These are phyloP conservation scores for Mesorhabditis spiculigera DNA, from an alignment of 2,888 invertebrate species.

Conservation along the genomic window DNA sequence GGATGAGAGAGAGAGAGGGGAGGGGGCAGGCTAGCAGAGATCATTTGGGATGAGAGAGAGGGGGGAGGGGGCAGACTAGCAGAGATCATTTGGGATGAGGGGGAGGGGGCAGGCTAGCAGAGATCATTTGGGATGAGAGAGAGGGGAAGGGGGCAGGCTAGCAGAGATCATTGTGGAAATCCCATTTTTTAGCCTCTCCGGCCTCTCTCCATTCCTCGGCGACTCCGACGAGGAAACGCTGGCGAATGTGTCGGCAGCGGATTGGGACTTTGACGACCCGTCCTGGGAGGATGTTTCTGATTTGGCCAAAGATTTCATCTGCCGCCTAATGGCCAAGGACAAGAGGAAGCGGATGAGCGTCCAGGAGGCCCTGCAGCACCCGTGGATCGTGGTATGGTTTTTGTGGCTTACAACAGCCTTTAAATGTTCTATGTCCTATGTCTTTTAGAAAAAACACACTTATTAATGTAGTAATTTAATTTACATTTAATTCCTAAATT, in stretches of 20 bases:
- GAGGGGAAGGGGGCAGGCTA: too few species aligned
- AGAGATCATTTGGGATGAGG: too few species aligned
- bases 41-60: too few species aligned
- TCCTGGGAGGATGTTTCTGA: conserved; percentile 90
- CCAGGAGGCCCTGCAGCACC: conserved; percentile 61
- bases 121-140: too few species aligned
- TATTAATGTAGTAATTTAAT: neutral
- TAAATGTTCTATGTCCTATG: neutral
- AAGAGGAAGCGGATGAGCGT: conserved; percentile 67
- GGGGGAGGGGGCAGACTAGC: too few species aligned
- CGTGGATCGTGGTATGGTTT: conserved; percentile 62
- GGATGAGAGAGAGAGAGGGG: too few species aligned
- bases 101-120: too few species aligned
- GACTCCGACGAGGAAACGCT: conserved; percentile 94
- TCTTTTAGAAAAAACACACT: neutral
- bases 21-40: too few species aligned
- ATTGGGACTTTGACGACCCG: conserved; percentile 95
- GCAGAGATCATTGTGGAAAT: too few species aligned
- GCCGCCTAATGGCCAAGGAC: conserved; percentile 83
- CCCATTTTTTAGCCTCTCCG: conserved; percentile 69
- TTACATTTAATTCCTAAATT: neutral
- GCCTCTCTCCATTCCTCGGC: conserved; percentile 96
- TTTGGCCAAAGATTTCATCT: conserved; percentile 92
- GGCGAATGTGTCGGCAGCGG: conserved; percentile 94
- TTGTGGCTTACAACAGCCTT: neutral